Conservation (phyloP, 2,797 vertebrate genomes). For the Rachycentron canadum region DNA sequence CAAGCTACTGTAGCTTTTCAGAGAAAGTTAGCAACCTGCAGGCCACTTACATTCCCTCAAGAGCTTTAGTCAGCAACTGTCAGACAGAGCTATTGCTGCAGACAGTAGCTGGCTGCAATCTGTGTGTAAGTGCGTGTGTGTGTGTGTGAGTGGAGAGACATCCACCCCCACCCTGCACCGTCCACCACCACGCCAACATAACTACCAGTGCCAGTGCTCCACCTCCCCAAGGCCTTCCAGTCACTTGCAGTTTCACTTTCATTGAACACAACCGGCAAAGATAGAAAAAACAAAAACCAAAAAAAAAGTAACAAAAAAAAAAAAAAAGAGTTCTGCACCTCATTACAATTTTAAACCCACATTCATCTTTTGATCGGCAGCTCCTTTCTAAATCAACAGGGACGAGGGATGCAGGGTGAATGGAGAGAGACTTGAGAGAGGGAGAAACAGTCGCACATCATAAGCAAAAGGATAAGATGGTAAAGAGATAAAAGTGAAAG, state of each 20-base stretch:
- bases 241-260: slow-evolving; percentile 36
- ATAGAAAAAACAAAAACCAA: neutral
- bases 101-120: slow-evolving; percentile 27
- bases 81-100: slow-evolving; percentile 46
- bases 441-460: slow-evolving; percentile 27
- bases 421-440: neutral
- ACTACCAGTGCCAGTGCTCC: slow-evolving; percentile 22
- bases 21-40: slow-evolving; percentile 28
- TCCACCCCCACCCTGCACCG: slow-evolving; percentile 15
- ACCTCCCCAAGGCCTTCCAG: slow-evolving; percentile 35
- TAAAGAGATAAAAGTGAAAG: slow-evolving; percentile 17
- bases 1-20: slow-evolving; percentile 13
- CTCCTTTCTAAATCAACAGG: slow-evolving; percentile 28
- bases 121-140: neutral
- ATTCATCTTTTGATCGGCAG: slow-evolving; percentile 42
- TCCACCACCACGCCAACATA: slow-evolving; percentile 9
- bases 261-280: slow-evolving; percentile 36
- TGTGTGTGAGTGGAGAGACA: neutral
- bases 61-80: slow-evolving; percentile 50
- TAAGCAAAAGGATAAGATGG: slow-evolving; percentile 28
- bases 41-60: slow-evolving; percentile 20
- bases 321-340: neutral
- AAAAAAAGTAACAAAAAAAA: neutral
- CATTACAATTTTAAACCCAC: slow-evolving; percentile 36
- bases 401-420: neutral